phyloP scores from a whole-genome alignment of 2,113 vertebrate genomes.

The Hippocampus barbouri region DNA sequence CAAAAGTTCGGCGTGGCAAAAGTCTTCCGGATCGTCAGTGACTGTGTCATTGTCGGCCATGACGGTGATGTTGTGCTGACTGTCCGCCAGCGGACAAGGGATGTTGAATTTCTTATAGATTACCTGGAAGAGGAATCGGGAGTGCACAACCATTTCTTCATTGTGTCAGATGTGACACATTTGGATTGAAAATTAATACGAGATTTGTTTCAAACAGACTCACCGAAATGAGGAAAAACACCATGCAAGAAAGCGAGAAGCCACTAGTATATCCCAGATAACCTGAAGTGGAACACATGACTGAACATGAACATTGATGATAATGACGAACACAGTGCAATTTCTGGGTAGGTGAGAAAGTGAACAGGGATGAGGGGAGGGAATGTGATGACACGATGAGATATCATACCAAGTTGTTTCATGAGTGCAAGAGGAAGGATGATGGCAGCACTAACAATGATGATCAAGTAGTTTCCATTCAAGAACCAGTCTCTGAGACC shows the following conservation, averaged over 20 bases:
- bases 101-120: conserved; percentile 85
- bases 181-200: background rate
- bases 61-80: background rate
- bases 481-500: conserved; percentile 78
- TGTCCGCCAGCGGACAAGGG: conserved; percentile 56
- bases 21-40: conserved; percentile 21
- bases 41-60: rapidly evolving
- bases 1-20: conserved; percentile 71
- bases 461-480: conserved; percentile 79
- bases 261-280: conserved; percentile 87
- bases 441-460: conserved; percentile 76
- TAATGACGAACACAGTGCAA: background rate
- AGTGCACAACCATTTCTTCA: background rate
- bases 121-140: conserved; percentile 62
- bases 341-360: background rate
- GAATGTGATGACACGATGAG: conserved; percentile 25
- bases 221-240: conserved; percentile 85
- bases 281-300: conserved; percentile 56
- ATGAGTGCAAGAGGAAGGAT: conserved; percentile 83
- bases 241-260: conserved; percentile 85
- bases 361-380: conserved; percentile 1
- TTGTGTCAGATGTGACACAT: background rate
- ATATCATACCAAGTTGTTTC: conserved; percentile 82
- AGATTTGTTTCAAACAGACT: conserved; percentile 48
- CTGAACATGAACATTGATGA: background rate